Percentiles rank a stretch among this genome's conserved stretches.
Conservation (phyloP, 2,113 vertebrate genomes). For the Polypterus senegalus region DNA sequence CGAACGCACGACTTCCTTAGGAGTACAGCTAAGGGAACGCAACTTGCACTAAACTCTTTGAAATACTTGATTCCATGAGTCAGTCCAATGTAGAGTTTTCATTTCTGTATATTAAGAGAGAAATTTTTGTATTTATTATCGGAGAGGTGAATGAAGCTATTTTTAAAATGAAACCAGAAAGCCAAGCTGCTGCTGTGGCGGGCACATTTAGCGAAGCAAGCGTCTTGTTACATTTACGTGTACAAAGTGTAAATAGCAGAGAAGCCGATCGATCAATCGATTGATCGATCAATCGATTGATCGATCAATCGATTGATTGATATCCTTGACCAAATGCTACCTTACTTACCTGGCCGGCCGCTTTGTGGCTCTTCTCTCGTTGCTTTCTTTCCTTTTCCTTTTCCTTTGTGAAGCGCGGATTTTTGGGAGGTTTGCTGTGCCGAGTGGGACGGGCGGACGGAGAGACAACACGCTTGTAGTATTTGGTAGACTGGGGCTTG, state of each 20-base stretch:
- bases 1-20: slow-evolving; percentile 73
- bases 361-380: too few relatives aligned
- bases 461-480: too few relatives aligned
- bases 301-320: too few relatives aligned
- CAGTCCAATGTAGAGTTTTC: slow-evolving; percentile 94
- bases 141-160: slow-evolving; percentile 98
- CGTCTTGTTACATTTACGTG: slow-evolving; percentile 79
- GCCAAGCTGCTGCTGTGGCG: slow-evolving; percentile 87
- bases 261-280: too few relatives aligned
- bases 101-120: slow-evolving; percentile 98
- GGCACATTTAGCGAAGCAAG: slow-evolving; percentile 58
- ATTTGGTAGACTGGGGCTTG: too few relatives aligned
- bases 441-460: too few relatives aligned
- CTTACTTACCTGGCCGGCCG: slow-evolving; percentile 15
- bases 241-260: slow-evolving; percentile 88
- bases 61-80: slow-evolving; percentile 99
- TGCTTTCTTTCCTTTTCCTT: too few relatives aligned
- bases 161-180: slow-evolving; percentile 76
- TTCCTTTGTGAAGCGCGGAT: too few relatives aligned
- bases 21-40: slow-evolving; percentile 87
- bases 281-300: too few relatives aligned
- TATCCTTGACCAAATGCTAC: slow-evolving; percentile 90
- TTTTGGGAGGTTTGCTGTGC: too few relatives aligned
- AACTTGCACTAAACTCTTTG: slow-evolving; percentile 96
- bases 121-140: slow-evolving; percentile 98